Evolutionary conservation across 2,797 vertebrate genomes (phyloP).

Genomic region (Jordanella pulchra): DNA sequence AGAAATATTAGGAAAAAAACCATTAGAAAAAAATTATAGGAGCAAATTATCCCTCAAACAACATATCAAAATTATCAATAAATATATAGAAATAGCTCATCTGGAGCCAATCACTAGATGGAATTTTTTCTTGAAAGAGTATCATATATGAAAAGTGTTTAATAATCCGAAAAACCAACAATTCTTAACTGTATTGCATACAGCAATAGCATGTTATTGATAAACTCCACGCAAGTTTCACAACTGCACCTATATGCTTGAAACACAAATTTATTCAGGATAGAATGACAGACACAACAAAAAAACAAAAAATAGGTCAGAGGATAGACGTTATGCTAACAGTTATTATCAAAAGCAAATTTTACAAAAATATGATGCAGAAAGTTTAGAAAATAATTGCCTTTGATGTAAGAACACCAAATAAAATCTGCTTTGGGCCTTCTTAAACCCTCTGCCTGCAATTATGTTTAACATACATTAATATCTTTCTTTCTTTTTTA

Average conservation of each 20-base stretch:
- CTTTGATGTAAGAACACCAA: not conserved
- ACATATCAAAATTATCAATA: not conserved
- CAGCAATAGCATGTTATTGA: not conserved
- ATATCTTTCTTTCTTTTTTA: not conserved
- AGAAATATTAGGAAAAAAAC: constrained; percentile 2
- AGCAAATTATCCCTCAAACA: not conserved
- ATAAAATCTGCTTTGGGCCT: not conserved
- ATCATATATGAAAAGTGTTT: not conserved
- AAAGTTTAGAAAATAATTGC: not conserved
- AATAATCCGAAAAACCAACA: not conserved
- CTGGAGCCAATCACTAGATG: not conserved
- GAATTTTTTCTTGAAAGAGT: not conserved
- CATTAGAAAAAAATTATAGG: not conserved
- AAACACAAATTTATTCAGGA: not conserved
- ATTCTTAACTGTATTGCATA: not conserved
- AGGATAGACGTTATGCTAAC: not conserved
- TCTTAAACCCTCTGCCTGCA: not conserved
- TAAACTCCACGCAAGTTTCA: no score
- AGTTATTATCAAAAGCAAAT: not conserved
- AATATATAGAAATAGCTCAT: no score
- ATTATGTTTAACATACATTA: not conserved
- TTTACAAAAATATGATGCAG: not conserved
- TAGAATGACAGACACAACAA: not conserved
- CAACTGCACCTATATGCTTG: no score
- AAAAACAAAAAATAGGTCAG: not conserved